Evolutionary conservation across 2,113 vertebrate genomes (phyloP), one percentile per base, ranked within the genome.

Genomic region (Lampris megalopsis): DNA sequence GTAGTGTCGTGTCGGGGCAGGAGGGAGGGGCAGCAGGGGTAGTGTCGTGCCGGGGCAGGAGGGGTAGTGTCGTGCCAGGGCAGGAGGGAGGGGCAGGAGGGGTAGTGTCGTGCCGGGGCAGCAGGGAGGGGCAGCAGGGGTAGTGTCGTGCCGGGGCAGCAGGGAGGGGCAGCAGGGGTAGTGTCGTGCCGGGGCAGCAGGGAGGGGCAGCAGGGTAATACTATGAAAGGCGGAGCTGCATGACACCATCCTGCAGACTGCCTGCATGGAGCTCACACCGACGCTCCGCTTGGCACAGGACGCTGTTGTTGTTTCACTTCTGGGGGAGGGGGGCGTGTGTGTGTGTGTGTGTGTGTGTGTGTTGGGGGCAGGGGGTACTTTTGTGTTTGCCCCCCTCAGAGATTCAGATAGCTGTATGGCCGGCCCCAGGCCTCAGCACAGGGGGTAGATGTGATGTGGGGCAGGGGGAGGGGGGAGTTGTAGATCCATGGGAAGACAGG

Each of bases 181-280:
- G 24, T 24, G 24, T 24, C 24, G 24, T 24, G 24, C 0, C 24
- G 24, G 24, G 24, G 24, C 24, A 24, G 24, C 0, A 24, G 24
- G 24, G 24, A 24, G 24, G 24, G 24, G 24, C 24, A 24, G 24
- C 24, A 24, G 24, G 24, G 24, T 24, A 24, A 24, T 24, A 24
- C 24, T 24, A 24, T 24, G 24, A 24, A 24, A 24, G 24, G 24
- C 24, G 24, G 24, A 24, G 24, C 24, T 24, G 24, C 24, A 24
- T 24, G 24, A 24, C 24, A 0, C 24, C 24, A 0, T 24, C 24
- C 24, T 24, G 24, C 24, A 24, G 24, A 24, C 24, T 90, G 90
- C 90, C 90, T 91, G 84, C 24, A 91, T 90, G 91, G 91, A 89
- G 80, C 90, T 91, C 89, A 90, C 87, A 92, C 91, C 89, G 89